Conservation (phyloP, 2,113 vertebrate genomes). For the Micronycteris hirsuta region DNA sequence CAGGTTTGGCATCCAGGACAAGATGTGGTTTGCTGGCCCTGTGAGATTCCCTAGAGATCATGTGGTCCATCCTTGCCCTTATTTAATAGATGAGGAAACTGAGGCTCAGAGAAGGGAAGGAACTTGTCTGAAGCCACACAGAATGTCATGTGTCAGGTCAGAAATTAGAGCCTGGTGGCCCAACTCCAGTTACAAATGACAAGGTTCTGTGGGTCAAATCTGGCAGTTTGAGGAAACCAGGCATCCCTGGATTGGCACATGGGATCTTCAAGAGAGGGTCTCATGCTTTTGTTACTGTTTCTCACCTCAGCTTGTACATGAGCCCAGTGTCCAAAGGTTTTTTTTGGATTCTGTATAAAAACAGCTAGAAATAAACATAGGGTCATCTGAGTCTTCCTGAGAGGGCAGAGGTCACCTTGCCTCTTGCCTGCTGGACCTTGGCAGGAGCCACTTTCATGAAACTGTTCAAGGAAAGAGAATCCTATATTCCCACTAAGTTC, state of each 20-base stretch:
- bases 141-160: not conserved
- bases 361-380: not conserved
- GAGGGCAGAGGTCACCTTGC: not conserved
- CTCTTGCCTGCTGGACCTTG: not conserved
- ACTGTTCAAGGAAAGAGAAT: not conserved
- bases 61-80: not conserved
- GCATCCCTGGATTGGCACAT: fast-evolving
- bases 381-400: not conserved
- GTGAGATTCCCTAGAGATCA: not conserved
- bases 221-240: not conserved
- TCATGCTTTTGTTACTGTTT: not conserved
- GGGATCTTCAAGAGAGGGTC: not conserved
- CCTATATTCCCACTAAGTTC: not conserved
- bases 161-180: not conserved
- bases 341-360: constrained; percentile 7
- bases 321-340: not conserved
- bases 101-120: not conserved
- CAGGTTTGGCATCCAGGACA: not conserved
- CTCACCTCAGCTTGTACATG: not conserved
- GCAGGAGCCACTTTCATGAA: not conserved
- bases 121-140: not conserved
- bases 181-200: not conserved
- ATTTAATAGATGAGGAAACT: not conserved
- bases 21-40: not conserved
- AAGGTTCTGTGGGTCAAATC: not conserved